phyloP scores from a whole-genome alignment of 2,113 vertebrate genomes.

The Heterotis niloticus region DNA sequence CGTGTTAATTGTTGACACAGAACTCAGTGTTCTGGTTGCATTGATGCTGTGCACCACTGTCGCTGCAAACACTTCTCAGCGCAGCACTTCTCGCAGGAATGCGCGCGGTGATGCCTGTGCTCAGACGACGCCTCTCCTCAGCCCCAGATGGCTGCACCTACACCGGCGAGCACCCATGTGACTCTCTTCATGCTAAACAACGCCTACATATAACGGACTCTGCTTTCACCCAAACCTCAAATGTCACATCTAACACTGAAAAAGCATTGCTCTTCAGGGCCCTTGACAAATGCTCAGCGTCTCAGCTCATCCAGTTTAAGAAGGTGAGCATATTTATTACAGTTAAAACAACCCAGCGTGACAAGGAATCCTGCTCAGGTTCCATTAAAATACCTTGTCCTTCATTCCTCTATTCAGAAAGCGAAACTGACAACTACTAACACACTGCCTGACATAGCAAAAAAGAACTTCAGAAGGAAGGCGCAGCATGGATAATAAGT shows the following conservation, averaged over 20 bases:
- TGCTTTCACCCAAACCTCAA: slow-evolving; percentile 3
- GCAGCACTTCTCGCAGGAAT: not conserved
- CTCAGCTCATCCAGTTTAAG: not conserved
- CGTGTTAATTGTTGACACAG: not conserved
- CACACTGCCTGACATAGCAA: no score
- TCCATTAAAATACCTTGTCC: not conserved
- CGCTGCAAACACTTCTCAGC: not conserved
- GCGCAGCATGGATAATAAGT: no score
- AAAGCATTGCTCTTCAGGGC: not conserved
- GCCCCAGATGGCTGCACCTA: not conserved
- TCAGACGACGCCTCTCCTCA: not conserved
- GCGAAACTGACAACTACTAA: no score
- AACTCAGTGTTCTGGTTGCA: not conserved
- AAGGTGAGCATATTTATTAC: not conserved
- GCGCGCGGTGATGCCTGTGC: not conserved
- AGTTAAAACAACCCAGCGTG: not conserved
- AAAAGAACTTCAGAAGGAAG: no score
- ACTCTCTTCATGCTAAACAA: no score
- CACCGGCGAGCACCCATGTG: not conserved
- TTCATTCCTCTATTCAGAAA: no score
- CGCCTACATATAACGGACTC: not conserved
- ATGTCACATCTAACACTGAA: not conserved
- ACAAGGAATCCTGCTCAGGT: not conserved
- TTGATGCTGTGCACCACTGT: not conserved
- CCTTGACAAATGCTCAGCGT: not conserved